Evolutionary conservation across 2,888 invertebrate genomes (phyloP).

Genomic region (Stenoptilia bipunctidactyla): DNA sequence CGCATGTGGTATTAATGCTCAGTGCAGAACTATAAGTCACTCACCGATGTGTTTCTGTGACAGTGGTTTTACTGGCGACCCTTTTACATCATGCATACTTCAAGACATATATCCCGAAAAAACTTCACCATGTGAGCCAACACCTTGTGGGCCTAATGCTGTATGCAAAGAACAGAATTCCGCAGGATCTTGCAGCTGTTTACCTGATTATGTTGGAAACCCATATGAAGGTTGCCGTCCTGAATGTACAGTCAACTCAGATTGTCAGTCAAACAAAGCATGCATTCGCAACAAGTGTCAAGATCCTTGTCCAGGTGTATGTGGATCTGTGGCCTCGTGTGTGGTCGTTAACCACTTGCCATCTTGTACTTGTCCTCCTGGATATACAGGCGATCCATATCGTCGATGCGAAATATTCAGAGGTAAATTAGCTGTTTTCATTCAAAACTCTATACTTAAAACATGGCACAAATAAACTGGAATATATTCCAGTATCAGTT

Average conservation of each 20-base stretch:
- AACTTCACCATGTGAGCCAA: conserved; percentile 71
- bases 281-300: conserved; percentile 81
- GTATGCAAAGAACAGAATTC: conserved; percentile 71
- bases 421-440: too few species aligned
- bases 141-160: conserved; percentile 76
- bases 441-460: too few species aligned
- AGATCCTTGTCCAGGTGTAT: conserved; percentile 84
- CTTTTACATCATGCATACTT: conserved; percentile 72
- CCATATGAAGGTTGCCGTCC: conserved; percentile 84
- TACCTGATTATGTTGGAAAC: conserved; percentile 80
- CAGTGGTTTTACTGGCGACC: conserved; percentile 76
- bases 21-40: conserved; percentile 81
- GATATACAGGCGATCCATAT: conserved; percentile 83
- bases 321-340: conserved; percentile 79
- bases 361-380: conserved; percentile 75
- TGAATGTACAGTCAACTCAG: conserved; percentile 79
- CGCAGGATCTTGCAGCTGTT: conserved; percentile 78
- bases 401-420: conserved; percentile 61
- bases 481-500: too few species aligned
- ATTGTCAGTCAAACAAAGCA: conserved; percentile 77
- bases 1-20: conserved; percentile 79
- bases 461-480: too few species aligned
- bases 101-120: conserved; percentile 41
- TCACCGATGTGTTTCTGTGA: conserved; percentile 81
- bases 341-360: conserved; percentile 79